Evolutionary conservation across 2,113 vertebrate species (phyloP).

Genomic region (Pterophyllum scalare): DNA sequence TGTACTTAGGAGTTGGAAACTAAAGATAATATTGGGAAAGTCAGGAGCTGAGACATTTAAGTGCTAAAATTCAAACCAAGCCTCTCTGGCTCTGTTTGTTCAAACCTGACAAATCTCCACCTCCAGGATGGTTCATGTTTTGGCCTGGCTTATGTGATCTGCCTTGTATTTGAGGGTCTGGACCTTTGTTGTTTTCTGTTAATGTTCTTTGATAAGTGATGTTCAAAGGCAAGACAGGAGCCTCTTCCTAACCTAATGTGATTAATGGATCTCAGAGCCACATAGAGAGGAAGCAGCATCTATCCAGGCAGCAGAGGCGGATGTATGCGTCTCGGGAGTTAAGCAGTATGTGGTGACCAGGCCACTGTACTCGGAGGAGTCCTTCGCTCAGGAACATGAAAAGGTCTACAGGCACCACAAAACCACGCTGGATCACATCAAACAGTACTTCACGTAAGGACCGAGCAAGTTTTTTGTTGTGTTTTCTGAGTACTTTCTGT

Average conservation of each 20-base stretch:
- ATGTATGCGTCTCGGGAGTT: slow-evolving; percentile 85
- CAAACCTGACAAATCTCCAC: neutral
- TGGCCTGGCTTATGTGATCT: slow-evolving; percentile 38
- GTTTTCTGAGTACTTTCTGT: neutral
- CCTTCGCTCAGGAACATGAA: slow-evolving; percentile 84
- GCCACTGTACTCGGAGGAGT: slow-evolving; percentile 88
- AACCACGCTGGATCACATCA: slow-evolving; percentile 85
- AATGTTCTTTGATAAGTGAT: slow-evolving; percentile 48
- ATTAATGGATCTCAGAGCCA: slow-evolving; percentile 56
- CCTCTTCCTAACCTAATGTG: slow-evolving; percentile 47
- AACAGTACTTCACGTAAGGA: slow-evolving; percentile 86
- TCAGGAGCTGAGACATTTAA: neutral
- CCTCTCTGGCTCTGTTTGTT: slow-evolving; percentile 3
- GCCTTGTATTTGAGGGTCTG: slow-evolving; percentile 34
- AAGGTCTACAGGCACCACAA: slow-evolving; percentile 86
- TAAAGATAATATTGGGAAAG: neutral
- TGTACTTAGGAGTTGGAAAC: neutral
- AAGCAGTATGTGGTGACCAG: slow-evolving; percentile 88
- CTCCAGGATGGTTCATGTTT: slow-evolving; percentile 1
- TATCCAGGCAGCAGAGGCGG: slow-evolving; percentile 25
- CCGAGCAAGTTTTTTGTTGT: neutral
- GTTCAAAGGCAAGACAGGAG: slow-evolving; percentile 64
- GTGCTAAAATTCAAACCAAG: neutral
- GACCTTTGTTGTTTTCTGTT: slow-evolving; percentile 60
- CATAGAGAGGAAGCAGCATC: slow-evolving; percentile 41